Conservation (phyloP, 2,113 vertebrate species). For the Nicator chloris region DNA sequence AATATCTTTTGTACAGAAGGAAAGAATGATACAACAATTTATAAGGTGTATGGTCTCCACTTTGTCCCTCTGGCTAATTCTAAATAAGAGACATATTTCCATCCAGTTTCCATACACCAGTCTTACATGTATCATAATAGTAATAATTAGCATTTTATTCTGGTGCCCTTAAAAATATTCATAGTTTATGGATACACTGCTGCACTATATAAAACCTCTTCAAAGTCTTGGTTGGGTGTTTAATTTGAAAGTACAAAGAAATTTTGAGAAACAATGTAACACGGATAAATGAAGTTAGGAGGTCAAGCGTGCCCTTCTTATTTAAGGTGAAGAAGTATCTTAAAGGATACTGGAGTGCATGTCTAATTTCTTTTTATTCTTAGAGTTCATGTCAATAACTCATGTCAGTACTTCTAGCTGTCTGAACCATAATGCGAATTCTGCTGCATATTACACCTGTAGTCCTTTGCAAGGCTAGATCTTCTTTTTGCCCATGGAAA, state of each 20-base stretch:
- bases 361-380: not conserved
- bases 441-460: not conserved
- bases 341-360: not conserved
- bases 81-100: not conserved
- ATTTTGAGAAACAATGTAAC: not conserved
- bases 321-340: not conserved
- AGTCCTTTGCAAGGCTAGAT: not conserved
- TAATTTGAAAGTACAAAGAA: not conserved
- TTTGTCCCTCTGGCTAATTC: not conserved
- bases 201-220: not conserved
- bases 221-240: not conserved
- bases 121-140: not conserved
- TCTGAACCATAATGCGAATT: not conserved
- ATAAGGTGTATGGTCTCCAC: not conserved
- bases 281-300: not conserved
- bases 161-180: not conserved
- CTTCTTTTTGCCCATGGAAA: not conserved
- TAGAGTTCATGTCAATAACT: not conserved
- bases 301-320: not conserved
- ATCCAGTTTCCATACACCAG: not conserved
- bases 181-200: not conserved
- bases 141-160: not conserved
- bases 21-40: not conserved
- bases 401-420: not conserved
- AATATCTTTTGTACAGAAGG: not conserved